These are phyloP conservation scores for Ypsolopha scabrella DNA, from an alignment of 2,888 invertebrate species.

Conservation along the genomic window DNA sequence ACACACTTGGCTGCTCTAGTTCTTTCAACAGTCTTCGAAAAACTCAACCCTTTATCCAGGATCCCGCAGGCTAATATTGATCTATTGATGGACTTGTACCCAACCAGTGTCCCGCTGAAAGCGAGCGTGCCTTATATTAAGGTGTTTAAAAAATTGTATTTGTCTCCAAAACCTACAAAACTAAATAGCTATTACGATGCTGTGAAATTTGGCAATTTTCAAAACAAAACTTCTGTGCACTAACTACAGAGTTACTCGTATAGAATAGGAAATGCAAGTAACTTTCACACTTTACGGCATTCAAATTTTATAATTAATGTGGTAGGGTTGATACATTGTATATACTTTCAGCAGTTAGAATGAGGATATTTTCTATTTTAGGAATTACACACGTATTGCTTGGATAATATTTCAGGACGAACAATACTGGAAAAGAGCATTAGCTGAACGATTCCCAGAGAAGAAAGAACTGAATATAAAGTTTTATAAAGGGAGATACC, in stretches of 20 bases:
- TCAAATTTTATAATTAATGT: neutral
- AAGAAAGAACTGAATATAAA: slow-evolving; percentile 44
- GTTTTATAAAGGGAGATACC: slow-evolving; percentile 73
- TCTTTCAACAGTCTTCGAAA: slow-evolving; percentile 50
- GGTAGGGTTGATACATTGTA: neutral
- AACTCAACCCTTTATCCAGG: slow-evolving; percentile 61
- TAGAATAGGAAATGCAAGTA: no score
- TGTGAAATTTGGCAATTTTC: neutral
- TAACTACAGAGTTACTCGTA: no score
- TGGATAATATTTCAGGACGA: slow-evolving; percentile 62
- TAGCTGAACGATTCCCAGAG: slow-evolving; percentile 42
- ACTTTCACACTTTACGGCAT: no score
- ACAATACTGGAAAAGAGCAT: slow-evolving; percentile 74
- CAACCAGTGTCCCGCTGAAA: slow-evolving; percentile 69
- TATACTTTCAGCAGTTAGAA: neutral
- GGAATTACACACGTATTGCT: neutral
- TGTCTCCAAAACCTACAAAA: neutral
- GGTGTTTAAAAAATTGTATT: slow-evolving; percentile 24
- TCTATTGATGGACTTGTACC: slow-evolving; percentile 71
- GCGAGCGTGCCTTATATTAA: slow-evolving; percentile 64
- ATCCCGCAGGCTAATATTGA: slow-evolving; percentile 70
- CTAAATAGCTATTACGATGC: neutral
- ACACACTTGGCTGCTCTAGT: slow-evolving; percentile 36
- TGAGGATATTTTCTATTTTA: neutral
- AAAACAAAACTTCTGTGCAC: no score